Evolutionary conservation across 1,140 invertebrate species (phyloP), one percentile per base, ranked within the genome.

Genomic region (Helicoverpa zea): DNA sequence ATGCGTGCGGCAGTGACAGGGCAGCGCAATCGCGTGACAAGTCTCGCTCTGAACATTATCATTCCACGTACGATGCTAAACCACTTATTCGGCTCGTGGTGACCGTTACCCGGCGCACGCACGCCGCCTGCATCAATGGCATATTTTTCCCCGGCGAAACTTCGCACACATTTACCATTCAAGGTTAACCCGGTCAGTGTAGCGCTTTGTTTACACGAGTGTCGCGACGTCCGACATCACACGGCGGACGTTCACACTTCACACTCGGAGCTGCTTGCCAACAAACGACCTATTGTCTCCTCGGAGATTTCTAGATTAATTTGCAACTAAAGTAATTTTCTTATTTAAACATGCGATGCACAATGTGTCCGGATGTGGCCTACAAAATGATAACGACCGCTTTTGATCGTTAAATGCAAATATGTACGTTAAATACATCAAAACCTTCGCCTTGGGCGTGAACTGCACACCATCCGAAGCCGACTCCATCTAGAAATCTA

Each of bases 71-170:
- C 92, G 88, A 90, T 87, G 89, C 87, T 91, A 93, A 94, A 94
- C 89, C 89, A 91, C 92, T 94, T 93, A 94, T 94, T 94, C 89
- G 91, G 92, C 87, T 88, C 86, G 89, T 80, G 84, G 88, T 88
- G 91, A 93, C 92, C 94, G 91, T 93, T 94, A 94, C 87, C 86
- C 88, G 87, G 84, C 88, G 90, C 93, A 95, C 92, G 92, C 90
- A 94, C 91, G 88, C 87, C 83, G 89, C 85, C 83, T 91, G 93
- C 92, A 91, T 94, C 93, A 94, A 92, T 94, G 93, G 90, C 92
- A 92, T 92, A 94, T 94, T 94, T 95, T 94, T 94, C 90, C 92
- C 87, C 83, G 84, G 91, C 90, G 91, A 93, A 93, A 94, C 92
- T 92, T 87, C 83, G 87, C 89, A 87, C 89, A 91, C 90, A 92